These are phyloP conservation scores for Acanthurus tractus DNA, from an alignment of 2,797 vertebrate species.

Conservation along the genomic window DNA sequence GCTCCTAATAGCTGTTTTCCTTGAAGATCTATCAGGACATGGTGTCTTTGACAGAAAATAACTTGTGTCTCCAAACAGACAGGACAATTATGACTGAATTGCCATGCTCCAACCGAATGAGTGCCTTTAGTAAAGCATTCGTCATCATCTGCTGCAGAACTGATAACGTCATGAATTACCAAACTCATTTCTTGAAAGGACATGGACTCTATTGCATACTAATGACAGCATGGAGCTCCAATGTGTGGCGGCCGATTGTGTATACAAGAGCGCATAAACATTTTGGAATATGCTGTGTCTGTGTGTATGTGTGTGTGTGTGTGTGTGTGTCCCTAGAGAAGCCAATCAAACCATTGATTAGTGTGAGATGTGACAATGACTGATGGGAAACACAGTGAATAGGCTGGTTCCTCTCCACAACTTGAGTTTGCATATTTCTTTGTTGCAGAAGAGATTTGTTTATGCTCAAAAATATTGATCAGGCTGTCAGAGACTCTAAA, in stretches of 20 bases:
- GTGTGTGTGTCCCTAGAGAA: slow-evolving; percentile 21
- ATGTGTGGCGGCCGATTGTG: slow-evolving; percentile 20
- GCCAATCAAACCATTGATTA: slow-evolving; percentile 51
- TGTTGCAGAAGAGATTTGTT: slow-evolving; percentile 43
- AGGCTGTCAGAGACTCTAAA: slow-evolving; percentile 30
- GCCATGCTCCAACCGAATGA: slow-evolving; percentile 35
- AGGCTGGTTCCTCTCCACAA: slow-evolving; percentile 19
- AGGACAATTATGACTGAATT: slow-evolving; percentile 35
- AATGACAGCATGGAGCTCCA: slow-evolving; percentile 36
- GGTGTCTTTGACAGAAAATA: slow-evolving; percentile 52
- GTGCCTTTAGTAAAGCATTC: slow-evolving; percentile 43
- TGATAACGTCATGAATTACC: slow-evolving; percentile 67
- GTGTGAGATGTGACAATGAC: slow-evolving; percentile 46
- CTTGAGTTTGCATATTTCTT: slow-evolving; percentile 28
- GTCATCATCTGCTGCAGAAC: slow-evolving; percentile 53
- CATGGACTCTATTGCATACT: slow-evolving; percentile 43
- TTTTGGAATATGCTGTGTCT: neutral
- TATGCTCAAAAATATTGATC: slow-evolving; percentile 51
- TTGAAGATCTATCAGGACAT: slow-evolving; percentile 46
- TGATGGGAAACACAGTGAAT: slow-evolving; percentile 40
- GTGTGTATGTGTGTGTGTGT: neutral
- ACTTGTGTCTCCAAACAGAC: slow-evolving; percentile 28
- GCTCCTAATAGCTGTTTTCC: slow-evolving; percentile 54
- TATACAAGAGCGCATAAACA: neutral
- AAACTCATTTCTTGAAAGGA: slow-evolving; percentile 40